These are phyloP conservation scores for Dipodomys ordii DNA, from an alignment of 2,113 vertebrate species.

Conservation along the genomic window DNA sequence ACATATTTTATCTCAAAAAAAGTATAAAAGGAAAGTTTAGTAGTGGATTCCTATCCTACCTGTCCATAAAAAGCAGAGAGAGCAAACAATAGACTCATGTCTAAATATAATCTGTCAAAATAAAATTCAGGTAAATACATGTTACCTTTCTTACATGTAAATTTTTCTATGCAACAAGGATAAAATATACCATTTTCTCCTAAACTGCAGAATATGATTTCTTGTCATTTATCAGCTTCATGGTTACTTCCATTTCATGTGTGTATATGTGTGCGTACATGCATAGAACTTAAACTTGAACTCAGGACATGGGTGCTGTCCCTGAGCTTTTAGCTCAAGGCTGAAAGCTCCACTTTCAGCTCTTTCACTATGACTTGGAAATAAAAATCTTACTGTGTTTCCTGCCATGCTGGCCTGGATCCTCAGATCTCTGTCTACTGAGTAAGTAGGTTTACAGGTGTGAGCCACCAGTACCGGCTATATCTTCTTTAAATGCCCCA, in stretches of 20 bases:
- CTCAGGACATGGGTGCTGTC: no score
- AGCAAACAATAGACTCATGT: background rate
- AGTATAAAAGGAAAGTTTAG: background rate
- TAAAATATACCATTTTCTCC: background rate
- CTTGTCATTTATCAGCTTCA: background rate
- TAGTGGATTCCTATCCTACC: background rate
- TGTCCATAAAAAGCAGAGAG: background rate
- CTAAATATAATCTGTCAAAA: constrained; percentile 1
- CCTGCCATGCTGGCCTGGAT: no score
- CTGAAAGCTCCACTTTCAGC: no score
- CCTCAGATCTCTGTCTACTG: no score
- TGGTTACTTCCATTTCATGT: background rate
- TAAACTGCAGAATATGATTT: constrained; percentile 2
- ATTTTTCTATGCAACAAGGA: background rate
- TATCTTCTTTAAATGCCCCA: background rate
- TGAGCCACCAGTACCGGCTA: no score
- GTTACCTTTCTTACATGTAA: constrained; percentile 1
- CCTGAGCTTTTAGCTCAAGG: no score
- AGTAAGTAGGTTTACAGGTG: no score
- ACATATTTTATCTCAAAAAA: background rate
- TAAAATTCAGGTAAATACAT: background rate
- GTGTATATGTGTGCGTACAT: no score
- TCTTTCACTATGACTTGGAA: no score
- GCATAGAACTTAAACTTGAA: no score
- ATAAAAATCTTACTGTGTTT: no score